Evolutionary conservation across 2,888 invertebrate species (phyloP), one percentile per base, ranked within the genome.

Genomic region (Cerastoderma edule): DNA sequence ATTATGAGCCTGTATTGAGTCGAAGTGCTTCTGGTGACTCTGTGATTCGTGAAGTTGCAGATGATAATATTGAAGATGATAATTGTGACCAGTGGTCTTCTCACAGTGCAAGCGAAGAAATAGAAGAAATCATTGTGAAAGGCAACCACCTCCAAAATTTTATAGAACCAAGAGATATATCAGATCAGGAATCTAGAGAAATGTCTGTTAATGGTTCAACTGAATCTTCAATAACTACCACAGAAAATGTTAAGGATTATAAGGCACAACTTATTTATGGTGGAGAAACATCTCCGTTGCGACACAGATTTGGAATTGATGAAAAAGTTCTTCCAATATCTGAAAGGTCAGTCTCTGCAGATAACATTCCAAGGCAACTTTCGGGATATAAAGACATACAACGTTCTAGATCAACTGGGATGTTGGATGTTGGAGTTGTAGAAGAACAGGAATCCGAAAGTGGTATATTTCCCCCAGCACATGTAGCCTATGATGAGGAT

Each of bases 381-480:
- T 63, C 66, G 22, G 53, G 69, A 46, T 56, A 73, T 22, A 74
- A 72, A 39, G 71, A 68, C 39, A 72, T 86, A n/a, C 83, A 83
- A 28, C 72, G 86, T 56, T 88, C 89, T n/a, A 73, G 85, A 24
- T 89, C 88, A 10, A 78, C 87, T 63, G 83, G 84, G 57, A 78
- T 88, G 72, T 48, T 88, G 46, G 85, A 83, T 65, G 83, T 84
- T 19, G 85, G 78, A 27, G 65, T 71, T 22, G 54, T 46, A 19
- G 78, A 83, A 33, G 83, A 80, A 28, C 71, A 65, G 0, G 83
- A 74, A 19, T 83, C 83, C 48, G 87, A 88, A 71, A 88, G 87
- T 60, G 85, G 83, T 22, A 86, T 88, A 28, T 89, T 89, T 54
- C 89, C 88, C 28, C 88, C 89, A 39, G 72, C 56, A n/a, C 53